phyloP scores from a whole-genome alignment of 2,113 vertebrate species.

The Otolemur garnettii region DNA sequence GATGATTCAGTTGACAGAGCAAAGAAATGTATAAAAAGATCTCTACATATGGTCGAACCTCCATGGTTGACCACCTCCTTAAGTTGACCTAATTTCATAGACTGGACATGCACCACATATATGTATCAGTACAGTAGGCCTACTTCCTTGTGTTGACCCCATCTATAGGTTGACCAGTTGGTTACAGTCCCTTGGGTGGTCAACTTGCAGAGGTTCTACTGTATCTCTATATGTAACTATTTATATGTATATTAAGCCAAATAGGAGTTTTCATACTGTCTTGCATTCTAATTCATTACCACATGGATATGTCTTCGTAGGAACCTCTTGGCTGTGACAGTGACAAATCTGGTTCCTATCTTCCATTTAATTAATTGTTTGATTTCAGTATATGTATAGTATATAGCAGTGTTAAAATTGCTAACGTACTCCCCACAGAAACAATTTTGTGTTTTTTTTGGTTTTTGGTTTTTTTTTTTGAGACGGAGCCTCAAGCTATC shows the following conservation, averaged over 20 bases:
- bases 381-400: accelerated
- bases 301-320: not conserved
- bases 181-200: too few species aligned
- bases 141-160: too few species aligned
- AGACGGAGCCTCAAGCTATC: too few species aligned
- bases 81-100: too few species aligned
- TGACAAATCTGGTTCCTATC: not conserved
- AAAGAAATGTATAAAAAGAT: not conserved
- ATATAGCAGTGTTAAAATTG: not conserved
- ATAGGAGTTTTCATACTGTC: not conserved
- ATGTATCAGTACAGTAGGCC: too few species aligned
- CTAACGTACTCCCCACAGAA: accelerated
- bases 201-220: too few species aligned
- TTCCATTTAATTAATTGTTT: not conserved
- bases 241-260: not conserved
- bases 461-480: too few species aligned
- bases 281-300: not conserved
- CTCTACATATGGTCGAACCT: not conserved
- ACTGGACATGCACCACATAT: too few species aligned
- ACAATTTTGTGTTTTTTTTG: too few species aligned
- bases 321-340: too few species aligned
- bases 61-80: too few species aligned
- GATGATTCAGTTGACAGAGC: not conserved
- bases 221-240: not conserved
- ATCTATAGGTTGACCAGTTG: too few species aligned